These are phyloP conservation scores for Echeneis naucrates DNA, from an alignment of 2,797 vertebrate species.

Conservation along the genomic window DNA sequence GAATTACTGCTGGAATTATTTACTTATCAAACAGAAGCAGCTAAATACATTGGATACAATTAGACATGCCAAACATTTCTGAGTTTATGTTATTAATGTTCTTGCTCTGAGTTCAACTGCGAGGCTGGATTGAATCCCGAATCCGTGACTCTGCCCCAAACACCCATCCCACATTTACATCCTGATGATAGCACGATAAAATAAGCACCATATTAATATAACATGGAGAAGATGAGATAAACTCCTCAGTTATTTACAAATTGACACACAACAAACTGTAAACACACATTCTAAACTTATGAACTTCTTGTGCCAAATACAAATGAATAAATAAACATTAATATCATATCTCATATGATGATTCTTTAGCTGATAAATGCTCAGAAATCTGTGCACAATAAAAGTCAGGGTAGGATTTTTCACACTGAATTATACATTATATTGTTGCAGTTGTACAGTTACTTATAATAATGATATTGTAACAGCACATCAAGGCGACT, in stretches of 20 bases:
- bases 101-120: neutral
- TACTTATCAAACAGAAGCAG: constrained; percentile 43
- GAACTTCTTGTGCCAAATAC: too few relatives aligned
- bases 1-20: constrained; percentile 55
- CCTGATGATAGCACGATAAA: neutral
- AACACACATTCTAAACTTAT: neutral
- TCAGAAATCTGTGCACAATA: too few relatives aligned
- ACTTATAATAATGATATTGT: too few relatives aligned
- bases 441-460: too few relatives aligned
- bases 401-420: neutral
- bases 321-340: too few relatives aligned
- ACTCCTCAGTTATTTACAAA: too few relatives aligned
- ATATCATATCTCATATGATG: too few relatives aligned
- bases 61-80: constrained; percentile 15
- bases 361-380: too few relatives aligned
- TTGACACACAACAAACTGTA: neutral
- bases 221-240: neutral
- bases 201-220: too few relatives aligned
- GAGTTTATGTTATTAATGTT: neutral
- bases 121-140: constrained; percentile 8
- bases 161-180: neutral
- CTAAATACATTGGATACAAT: constrained; percentile 37
- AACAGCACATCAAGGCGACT: too few relatives aligned
- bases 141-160: neutral
- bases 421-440: neutral